A percentile compares a stretch with the other conserved stretches of the same genome.
Evolutionary conservation across 1,140 invertebrate species (phyloP).

Genomic region (Coenobita brevimanus): DNA sequence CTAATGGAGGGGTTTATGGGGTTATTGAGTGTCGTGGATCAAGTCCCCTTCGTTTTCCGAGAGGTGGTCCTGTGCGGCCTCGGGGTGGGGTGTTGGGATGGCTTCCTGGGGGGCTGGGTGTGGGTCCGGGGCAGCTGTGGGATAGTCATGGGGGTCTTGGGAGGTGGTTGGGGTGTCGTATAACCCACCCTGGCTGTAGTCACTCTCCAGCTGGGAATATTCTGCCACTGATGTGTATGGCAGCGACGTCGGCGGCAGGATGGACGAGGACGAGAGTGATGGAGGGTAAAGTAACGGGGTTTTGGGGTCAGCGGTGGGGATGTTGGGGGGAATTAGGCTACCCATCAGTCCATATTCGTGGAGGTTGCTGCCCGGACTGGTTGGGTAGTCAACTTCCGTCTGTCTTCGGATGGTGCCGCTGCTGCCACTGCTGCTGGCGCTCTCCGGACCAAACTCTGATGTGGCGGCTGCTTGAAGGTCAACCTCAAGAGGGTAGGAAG

Average conservation of each 20-base stretch:
- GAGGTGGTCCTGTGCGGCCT: no score
- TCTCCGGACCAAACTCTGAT: constrained; percentile 43
- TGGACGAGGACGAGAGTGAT: constrained; percentile 6
- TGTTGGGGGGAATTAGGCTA: not conserved
- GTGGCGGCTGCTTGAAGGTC: constrained; percentile 8
- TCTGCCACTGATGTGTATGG: constrained; percentile 33
- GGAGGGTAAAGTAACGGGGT: constrained; percentile 36
- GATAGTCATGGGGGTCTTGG: not conserved
- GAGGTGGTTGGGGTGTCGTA: constrained; percentile 33
- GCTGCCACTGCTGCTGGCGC: constrained; percentile 57
- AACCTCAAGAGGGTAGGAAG: constrained; percentile 38
- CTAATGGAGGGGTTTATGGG: no score
- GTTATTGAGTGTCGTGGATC: no score
- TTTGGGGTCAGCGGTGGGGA: constrained; percentile 1
- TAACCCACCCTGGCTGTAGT: constrained; percentile 30
- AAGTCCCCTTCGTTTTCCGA: no score
- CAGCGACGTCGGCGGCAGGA: constrained; percentile 11
- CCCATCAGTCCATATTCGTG: constrained; percentile 40
- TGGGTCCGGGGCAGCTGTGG: constrained; percentile 29
- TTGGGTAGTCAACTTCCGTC: constrained; percentile 16
- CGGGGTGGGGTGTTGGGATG: no score
- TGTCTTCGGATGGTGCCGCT: constrained; percentile 49
- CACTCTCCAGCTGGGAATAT: constrained; percentile 42
- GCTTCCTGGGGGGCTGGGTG: constrained; percentile 18
- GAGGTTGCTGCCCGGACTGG: constrained; percentile 41